Conservation (phyloP, 2,888 invertebrate genomes). For the Atrina japonica region DNA sequence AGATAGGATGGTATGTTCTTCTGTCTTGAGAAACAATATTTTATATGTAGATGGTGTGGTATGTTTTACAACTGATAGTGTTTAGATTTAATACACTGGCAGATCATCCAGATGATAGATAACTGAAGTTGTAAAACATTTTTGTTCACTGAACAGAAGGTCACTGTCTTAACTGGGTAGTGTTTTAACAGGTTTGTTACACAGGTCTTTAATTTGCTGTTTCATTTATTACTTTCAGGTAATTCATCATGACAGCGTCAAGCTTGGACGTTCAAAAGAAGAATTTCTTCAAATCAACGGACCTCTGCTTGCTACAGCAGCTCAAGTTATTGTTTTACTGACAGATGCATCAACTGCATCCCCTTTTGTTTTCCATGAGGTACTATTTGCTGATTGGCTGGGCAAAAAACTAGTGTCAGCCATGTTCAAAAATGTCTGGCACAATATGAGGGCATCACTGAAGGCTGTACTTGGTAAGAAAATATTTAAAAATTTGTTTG, state of each 20-base stretch:
- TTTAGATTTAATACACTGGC: no score
- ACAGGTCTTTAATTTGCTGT: no score
- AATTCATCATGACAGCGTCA: constrained; percentile 74
- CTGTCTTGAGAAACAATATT: no score
- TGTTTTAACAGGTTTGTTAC: no score
- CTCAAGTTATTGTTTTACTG: constrained; percentile 74
- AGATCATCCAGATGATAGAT: no score
- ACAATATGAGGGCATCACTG: constrained; percentile 68
- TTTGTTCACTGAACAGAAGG: no score
- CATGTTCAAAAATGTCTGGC: constrained; percentile 78
- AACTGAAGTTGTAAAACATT: no score
- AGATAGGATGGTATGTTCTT: no score
- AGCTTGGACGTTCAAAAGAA: constrained; percentile 77
- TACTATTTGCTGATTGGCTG: constrained; percentile 79
- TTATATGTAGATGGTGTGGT: no score
- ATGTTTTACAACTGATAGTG: no score
- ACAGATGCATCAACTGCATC: constrained; percentile 74
- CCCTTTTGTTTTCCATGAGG: constrained; percentile 79
- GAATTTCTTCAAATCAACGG: constrained; percentile 78
- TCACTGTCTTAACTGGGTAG: no score
- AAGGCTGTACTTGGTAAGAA: constrained; percentile 77
- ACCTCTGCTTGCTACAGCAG: constrained; percentile 72
- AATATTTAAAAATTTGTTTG: no score
- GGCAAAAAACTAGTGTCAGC: constrained; percentile 77
- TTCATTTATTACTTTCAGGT: constrained; percentile 57